phyloP scores from a whole-genome alignment of 2,888 invertebrate genomes.

The Nemotelus pantherinus region DNA sequence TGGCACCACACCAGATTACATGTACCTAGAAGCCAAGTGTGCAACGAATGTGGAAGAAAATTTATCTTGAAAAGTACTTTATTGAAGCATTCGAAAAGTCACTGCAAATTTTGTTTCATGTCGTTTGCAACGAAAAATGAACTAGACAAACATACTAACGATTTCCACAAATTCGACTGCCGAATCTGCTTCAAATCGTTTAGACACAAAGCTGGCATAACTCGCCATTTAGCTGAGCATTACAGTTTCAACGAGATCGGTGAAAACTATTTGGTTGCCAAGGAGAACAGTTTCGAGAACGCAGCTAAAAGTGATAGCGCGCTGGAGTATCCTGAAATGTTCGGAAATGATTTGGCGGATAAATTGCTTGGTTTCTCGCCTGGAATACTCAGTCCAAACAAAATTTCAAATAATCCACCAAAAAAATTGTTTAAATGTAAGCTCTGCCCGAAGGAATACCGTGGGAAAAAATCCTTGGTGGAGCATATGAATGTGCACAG shows the following conservation, averaged over 20 bases:
- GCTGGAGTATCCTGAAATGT: neutral
- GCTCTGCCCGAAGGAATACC: conserved; percentile 2
- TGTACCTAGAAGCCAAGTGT: neutral
- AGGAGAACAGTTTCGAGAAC: neutral
- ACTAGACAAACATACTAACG: neutral
- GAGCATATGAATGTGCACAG: conserved; percentile 18
- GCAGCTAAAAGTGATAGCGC: neutral
- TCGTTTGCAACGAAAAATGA: neutral
- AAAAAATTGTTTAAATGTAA: neutral
- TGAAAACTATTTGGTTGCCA: neutral
- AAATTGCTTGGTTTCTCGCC: no score
- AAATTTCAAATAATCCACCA: neutral
- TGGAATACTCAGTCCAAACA: no score
- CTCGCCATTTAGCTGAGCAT: conserved; percentile 8
- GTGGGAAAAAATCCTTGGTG: neutral
- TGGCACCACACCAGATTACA: conserved; percentile 19
- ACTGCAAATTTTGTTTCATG: neutral
- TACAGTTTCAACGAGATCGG: neutral
- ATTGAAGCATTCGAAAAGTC: neutral
- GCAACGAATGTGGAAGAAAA: conserved; percentile 8
- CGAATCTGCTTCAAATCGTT: conserved; percentile 14
- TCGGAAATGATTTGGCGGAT: neutral
- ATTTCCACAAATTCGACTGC: neutral
- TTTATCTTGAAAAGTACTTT: neutral
- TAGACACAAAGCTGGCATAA: neutral